A percentile compares a stretch with the other conserved stretches of the same genome.
Evolutionary conservation across 1,140 invertebrate genomes (phyloP).

Genomic region (Leguminivora glycinivorella): DNA sequence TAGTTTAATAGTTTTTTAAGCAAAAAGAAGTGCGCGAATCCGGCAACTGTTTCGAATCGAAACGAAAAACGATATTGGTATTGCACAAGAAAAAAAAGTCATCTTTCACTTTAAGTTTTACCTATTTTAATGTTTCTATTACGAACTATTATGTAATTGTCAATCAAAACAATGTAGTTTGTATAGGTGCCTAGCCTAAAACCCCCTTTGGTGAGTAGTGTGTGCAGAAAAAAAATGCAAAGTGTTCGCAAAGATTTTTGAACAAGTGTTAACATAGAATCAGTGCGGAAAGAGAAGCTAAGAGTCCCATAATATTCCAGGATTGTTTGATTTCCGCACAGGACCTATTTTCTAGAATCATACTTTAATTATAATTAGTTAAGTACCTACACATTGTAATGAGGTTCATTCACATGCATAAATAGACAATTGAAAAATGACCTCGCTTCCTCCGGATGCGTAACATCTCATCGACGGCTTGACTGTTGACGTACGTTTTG

Average conservation of each 20-base stretch:
- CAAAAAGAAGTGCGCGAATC: conserved; percentile 11
- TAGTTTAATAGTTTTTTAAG: conserved; percentile 17
- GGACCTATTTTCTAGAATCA: too few relatives aligned
- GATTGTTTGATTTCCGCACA: too few relatives aligned
- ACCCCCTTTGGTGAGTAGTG: too few relatives aligned
- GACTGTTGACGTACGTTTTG: conserved; percentile 65
- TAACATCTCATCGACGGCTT: conserved; percentile 51
- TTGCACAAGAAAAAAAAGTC: conserved; percentile 15
- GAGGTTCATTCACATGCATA: conserved; percentile 55
- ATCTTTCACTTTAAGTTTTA: not conserved
- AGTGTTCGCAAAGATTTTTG: too few relatives aligned
- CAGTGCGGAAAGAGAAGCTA: too few relatives aligned
- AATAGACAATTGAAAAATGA: conserved; percentile 64
- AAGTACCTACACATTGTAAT: not conserved
- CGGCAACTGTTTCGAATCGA: conserved; percentile 14
- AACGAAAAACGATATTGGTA: conserved; percentile 23
- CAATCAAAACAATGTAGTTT: too few relatives aligned
- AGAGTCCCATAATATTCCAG: too few relatives aligned
- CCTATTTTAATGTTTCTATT: not conserved
- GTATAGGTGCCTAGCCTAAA: too few relatives aligned
- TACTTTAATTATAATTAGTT: too few relatives aligned
- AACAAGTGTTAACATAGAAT: too few relatives aligned
- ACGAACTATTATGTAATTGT: not conserved
- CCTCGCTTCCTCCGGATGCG: conserved; percentile 58
- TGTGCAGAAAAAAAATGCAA: too few relatives aligned